These are phyloP conservation scores for Anoplopoma fimbria DNA, from an alignment of 2,113 vertebrate genomes.

Conservation along the genomic window DNA sequence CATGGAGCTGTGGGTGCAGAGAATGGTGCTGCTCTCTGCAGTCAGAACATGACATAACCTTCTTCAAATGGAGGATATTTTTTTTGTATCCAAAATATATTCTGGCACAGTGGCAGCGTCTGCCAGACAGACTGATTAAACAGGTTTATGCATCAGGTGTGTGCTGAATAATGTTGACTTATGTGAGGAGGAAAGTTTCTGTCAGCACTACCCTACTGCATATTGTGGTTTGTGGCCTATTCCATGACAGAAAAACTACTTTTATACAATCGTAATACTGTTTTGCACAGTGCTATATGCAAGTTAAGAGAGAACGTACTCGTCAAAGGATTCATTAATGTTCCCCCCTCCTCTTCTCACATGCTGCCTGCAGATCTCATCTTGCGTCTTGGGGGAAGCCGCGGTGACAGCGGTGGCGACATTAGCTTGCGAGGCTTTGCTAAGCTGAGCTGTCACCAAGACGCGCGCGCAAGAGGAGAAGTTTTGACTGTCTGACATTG, in stretches of 20 bases:
- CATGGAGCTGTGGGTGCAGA: slow-evolving; percentile 4
- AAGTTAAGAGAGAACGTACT: slow-evolving; percentile 1
- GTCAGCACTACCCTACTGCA: background rate
- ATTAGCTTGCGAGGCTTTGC: slow-evolving; percentile 17
- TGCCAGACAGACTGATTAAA: background rate
- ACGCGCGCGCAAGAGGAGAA: slow-evolving; percentile 31
- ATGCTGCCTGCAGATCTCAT: slow-evolving; percentile 26
- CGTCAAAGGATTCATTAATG: slow-evolving; percentile 34
- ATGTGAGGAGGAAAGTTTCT: background rate
- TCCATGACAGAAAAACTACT: background rate
- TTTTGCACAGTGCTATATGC: background rate
- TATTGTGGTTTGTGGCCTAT: background rate
- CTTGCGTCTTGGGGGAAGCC: slow-evolving; percentile 12
- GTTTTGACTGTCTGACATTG: slow-evolving; percentile 45
- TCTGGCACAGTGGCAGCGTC: background rate
- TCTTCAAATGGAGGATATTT: slow-evolving; percentile 6
- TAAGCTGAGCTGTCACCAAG: slow-evolving; percentile 37
- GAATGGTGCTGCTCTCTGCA: slow-evolving; percentile 27
- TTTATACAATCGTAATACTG: background rate
- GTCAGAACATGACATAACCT: slow-evolving; percentile 2
- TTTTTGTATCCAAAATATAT: slow-evolving; percentile 2
- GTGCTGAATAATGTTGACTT: background rate
- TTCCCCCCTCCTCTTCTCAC: background rate
- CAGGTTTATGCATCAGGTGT: background rate
- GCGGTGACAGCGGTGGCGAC: background rate